A percentile compares a stretch with the other conserved stretches of the same genome.
phyloP scores from a whole-genome alignment of 2,797 vertebrate species.

The Crenichthys baileyi region DNA sequence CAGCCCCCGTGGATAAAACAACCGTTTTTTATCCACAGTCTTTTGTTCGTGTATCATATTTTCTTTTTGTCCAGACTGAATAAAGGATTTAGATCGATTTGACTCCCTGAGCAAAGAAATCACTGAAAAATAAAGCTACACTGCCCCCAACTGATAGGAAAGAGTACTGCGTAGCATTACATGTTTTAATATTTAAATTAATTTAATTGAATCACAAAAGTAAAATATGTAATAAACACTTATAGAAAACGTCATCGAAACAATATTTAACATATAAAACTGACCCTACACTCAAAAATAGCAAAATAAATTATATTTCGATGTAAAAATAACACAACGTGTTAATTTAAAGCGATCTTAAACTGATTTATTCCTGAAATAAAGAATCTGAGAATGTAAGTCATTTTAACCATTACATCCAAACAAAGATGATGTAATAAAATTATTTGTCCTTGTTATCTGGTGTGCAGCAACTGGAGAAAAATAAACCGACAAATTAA shows the following conservation, averaged over 20 bases:
- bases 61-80: slow-evolving; percentile 32
- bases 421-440: neutral
- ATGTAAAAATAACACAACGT: neutral
- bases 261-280: neutral
- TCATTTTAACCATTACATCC: no score
- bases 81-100: neutral
- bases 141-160: slow-evolving; percentile 45
- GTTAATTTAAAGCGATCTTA: neutral
- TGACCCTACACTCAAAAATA: neutral
- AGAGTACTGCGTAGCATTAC: neutral
- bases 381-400: no score
- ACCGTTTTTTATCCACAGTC: no score
- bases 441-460: neutral
- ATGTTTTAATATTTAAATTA: neutral
- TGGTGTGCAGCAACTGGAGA: no score
- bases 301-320: neutral
- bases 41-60: neutral
- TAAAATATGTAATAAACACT: neutral
- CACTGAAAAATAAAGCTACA: slow-evolving; percentile 24
- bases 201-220: neutral
- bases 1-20: no score
- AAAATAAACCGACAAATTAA: neutral
- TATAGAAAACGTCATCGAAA: neutral
- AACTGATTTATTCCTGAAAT: neutral
- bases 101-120: neutral